phyloP scores from a whole-genome alignment of 2,888 invertebrate species.

The Euproctis similis region DNA sequence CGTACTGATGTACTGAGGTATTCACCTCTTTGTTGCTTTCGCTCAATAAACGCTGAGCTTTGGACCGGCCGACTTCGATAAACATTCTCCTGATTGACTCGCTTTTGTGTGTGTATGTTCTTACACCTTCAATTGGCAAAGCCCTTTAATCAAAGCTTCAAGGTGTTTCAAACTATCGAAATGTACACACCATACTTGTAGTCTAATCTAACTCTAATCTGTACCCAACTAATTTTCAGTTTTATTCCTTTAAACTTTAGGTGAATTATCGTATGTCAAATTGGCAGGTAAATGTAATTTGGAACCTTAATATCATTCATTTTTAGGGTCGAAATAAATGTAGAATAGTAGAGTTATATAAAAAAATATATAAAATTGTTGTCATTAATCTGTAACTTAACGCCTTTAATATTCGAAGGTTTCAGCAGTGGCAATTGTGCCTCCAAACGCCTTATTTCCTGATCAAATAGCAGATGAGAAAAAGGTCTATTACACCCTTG shows the following conservation, averaged over 20 bases:
- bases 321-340: too few relatives aligned
- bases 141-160: conserved; percentile 50
- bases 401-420: too few relatives aligned
- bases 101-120: conserved; percentile 60
- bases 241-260: conserved; percentile 11
- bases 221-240: conserved; percentile 13
- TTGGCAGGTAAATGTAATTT: conserved; percentile 24
- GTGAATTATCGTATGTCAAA: conserved; percentile 13
- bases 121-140: conserved; percentile 26
- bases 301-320: too few relatives aligned
- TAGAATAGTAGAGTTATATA: too few relatives aligned
- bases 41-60: conserved; percentile 49
- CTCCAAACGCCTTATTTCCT: too few relatives aligned
- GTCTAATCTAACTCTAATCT: conserved; percentile 11
- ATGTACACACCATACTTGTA: too few relatives aligned
- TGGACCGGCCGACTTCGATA: conserved; percentile 38
- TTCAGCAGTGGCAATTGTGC: too few relatives aligned
- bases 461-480: too few relatives aligned
- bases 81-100: conserved; percentile 67
- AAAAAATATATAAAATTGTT: too few relatives aligned
- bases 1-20: too few relatives aligned
- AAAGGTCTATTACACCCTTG: too few relatives aligned
- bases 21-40: conserved; percentile 60
- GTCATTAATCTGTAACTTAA: too few relatives aligned
- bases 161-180: conserved; percentile 31